Base-by-base conservation (phyloP, 2,797 vertebrate species). In the Delichon dasypus region DNA sequence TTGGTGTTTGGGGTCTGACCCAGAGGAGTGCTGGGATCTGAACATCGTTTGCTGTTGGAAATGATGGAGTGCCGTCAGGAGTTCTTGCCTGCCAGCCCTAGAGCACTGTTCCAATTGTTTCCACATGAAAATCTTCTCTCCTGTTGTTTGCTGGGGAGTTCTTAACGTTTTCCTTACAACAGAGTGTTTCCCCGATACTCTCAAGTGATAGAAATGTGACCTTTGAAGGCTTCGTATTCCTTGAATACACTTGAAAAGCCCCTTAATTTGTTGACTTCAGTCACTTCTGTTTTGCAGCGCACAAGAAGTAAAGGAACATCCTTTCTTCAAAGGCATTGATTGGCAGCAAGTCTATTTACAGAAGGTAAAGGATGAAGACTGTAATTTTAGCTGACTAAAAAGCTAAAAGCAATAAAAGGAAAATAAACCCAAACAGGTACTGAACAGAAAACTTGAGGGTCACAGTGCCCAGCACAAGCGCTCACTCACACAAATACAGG, bases 341-440 rank as follows among this genome's bases (percentile, higher is more conserved):
- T 99, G 99, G 99, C 99, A 99, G 95, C 98, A 99, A 45, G 99
- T 99, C 57, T 99, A 99, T 97, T 97, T 99, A 58, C 99, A 99
- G 93, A 99, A 99, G 99, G 99, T 99, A 97, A 96, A 45, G 44
- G 55, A 68, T 51, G 50, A n/a, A 87, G 64, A 30, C 21, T 27
- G 36, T 53, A 19, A 76, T 73, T 83, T 48, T 30, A 34, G 19
- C 51, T 89, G 27, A 7, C 40, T 45, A 67, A 60, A 60, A 60
- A 60, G 57, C 57, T 60, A 60, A 61, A 61, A 90, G 89, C 82
- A 86, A 2, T 29, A 10, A 19, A 77, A 77, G 58, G 32, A 57
- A 72, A 76, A 36, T 61, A 66, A 72, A 18, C 32, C 60, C 55
- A 7, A 57, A 36, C 44, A 51, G 50, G 25, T 51, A 44, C 47